Evolutionary conservation across 2,797 vertebrate genomes (phyloP).

Genomic region (Ptychadena robeensis): DNA sequence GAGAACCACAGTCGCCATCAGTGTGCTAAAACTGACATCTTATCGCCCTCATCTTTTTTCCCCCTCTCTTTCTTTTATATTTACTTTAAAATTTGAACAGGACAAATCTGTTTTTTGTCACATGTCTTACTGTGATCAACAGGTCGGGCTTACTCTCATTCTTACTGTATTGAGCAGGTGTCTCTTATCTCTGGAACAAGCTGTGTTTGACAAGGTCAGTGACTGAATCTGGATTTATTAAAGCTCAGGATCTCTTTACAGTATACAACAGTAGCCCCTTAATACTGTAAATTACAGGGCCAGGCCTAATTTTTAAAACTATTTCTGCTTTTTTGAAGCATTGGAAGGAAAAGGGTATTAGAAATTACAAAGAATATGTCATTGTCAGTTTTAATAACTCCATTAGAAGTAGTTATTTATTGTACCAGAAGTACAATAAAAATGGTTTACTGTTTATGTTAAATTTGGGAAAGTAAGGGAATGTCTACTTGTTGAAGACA

Average conservation of each 20-base stretch:
- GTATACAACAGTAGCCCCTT: conserved; percentile 40
- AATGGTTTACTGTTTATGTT: background rate
- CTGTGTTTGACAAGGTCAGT: conserved; percentile 40
- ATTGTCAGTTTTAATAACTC: background rate
- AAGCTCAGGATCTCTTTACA: conserved; percentile 28
- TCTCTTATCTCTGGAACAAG: conserved; percentile 30
- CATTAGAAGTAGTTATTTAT: background rate
- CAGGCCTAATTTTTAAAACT: background rate
- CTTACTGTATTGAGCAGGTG: conserved; percentile 35
- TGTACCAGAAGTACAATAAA: background rate
- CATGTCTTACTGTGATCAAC: conserved; percentile 12
- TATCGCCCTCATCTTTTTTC: background rate
- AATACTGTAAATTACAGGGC: background rate
- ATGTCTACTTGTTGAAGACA: too few relatives aligned
- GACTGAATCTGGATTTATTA: conserved; percentile 34
- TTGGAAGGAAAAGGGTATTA: too few relatives aligned
- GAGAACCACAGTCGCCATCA: background rate
- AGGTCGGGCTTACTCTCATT: conserved; percentile 23
- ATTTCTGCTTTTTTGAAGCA: background rate
- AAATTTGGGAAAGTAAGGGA: background rate
- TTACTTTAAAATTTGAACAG: conserved; percentile 25
- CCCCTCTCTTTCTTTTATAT: background rate
- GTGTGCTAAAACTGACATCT: background rate
- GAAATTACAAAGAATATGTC: too few relatives aligned
- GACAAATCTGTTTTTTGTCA: conserved; percentile 40